These are phyloP conservation scores for Stylophora pistillata DNA, from an alignment of 64 coral and sea anemone species.

Conservation along the genomic window DNA sequence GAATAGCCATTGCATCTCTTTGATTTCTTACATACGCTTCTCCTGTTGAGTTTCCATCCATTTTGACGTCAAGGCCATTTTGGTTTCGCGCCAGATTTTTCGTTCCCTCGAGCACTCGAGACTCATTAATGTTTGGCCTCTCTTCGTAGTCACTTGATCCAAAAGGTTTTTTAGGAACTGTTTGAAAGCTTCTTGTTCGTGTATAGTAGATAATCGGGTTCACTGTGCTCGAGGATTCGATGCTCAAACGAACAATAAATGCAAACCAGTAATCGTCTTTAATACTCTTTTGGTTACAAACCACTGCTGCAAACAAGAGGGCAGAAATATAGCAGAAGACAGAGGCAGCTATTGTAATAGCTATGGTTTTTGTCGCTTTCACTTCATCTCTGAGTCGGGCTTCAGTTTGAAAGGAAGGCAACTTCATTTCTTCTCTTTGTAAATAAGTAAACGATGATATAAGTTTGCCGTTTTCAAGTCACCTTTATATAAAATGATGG, in stretches of 20 bases:
- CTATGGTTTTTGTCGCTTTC: neutral
- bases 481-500: too few relatives aligned
- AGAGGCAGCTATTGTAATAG: neutral
- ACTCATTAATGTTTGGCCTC: neutral
- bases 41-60: too few relatives aligned
- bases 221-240: neutral
- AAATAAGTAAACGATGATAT: neutral
- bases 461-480: neutral
- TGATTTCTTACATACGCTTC: too few relatives aligned
- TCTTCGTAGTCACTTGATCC: slow-evolving; percentile 1
- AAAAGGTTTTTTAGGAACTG: neutral
- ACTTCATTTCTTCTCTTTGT: neutral
- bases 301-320: neutral
- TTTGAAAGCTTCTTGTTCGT: neutral
- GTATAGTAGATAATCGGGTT: neutral
- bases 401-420: neutral
- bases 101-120: too few relatives aligned
- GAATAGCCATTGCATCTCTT: too few relatives aligned
- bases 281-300: neutral
- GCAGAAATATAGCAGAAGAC: neutral
- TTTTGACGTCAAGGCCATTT: too few relatives aligned
- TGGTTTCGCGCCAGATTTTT: too few relatives aligned
- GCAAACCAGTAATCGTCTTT: neutral
- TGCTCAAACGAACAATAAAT: neutral
- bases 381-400: neutral